These are phyloP conservation scores for Sebastes taczanowskii DNA, from an alignment of 2,797 vertebrate genomes.

Conservation along the genomic window DNA sequence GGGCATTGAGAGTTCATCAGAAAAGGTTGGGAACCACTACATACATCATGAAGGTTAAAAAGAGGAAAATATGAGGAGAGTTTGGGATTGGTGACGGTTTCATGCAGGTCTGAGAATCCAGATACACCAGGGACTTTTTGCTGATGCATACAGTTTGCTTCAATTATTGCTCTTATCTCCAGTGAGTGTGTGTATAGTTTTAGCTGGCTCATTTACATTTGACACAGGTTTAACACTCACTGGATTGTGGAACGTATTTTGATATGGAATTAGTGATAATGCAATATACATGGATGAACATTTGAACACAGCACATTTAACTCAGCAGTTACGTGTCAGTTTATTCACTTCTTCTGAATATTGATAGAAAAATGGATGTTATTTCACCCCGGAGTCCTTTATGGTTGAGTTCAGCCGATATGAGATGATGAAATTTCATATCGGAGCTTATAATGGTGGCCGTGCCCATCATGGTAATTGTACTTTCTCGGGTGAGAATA, in stretches of 20 bases:
- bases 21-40: neutral
- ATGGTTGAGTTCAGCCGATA: slow-evolving; percentile 46
- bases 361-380: slow-evolving; percentile 33
- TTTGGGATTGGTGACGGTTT: neutral
- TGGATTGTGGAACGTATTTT: neutral
- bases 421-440: slow-evolving; percentile 60
- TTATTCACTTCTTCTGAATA: slow-evolving; percentile 36
- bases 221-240: neutral
- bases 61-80: neutral
- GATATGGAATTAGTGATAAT: slow-evolving; percentile 4
- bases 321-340: slow-evolving; percentile 7
- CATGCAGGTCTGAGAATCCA: neutral
- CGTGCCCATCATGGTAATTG: slow-evolving; percentile 48
- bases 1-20: neutral
- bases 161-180: slow-evolving; percentile 9
- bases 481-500: slow-evolving; percentile 14
- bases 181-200: neutral
- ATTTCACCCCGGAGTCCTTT: slow-evolving; percentile 54
- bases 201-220: slow-evolving; percentile 40
- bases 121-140: neutral
- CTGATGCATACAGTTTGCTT: slow-evolving; percentile 2
- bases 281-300: slow-evolving; percentile 11
- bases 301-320: slow-evolving; percentile 43
- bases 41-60: neutral
- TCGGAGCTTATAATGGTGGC: slow-evolving; percentile 33